These are phyloP conservation scores for Ditylenchus dipsaci DNA, from an alignment of 1,140 invertebrate species.

Conservation along the genomic window DNA sequence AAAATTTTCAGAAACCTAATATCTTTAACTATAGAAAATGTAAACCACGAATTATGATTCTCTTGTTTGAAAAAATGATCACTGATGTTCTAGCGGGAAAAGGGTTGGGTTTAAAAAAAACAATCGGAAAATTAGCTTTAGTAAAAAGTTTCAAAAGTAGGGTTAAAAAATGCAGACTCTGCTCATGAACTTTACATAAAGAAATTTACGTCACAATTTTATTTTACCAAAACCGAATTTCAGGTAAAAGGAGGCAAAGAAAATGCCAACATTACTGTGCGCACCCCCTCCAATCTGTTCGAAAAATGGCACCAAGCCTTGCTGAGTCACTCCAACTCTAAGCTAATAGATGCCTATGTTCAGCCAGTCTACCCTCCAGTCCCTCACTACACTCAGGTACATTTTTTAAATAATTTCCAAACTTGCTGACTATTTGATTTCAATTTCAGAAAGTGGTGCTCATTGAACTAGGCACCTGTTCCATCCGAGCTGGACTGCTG, in stretches of 20 bases:
- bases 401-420: not conserved
- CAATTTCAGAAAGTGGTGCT: constrained; percentile 61
- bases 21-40: too few relatives aligned
- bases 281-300: constrained; percentile 51
- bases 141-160: too few relatives aligned
- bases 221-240: not conserved
- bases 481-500: constrained; percentile 65
- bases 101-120: too few relatives aligned
- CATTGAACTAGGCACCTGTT: constrained; percentile 66
- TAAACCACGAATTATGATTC: too few relatives aligned
- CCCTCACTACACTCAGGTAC: constrained; percentile 59
- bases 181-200: too few relatives aligned
- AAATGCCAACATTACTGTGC: constrained; percentile 47
- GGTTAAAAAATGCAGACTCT: too few relatives aligned
- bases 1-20: too few relatives aligned
- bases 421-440: constrained; percentile 23
- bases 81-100: too few relatives aligned
- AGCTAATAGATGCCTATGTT: constrained; percentile 63
- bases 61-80: too few relatives aligned
- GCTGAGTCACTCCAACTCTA: constrained; percentile 63
- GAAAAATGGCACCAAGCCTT: constrained; percentile 63
- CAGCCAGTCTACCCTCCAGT: constrained; percentile 59
- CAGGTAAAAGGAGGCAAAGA: constrained; percentile 51
- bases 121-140: too few relatives aligned
- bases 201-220: too few relatives aligned